phyloP scores from a whole-genome alignment of 1,140 invertebrate species.

The Tribolium madens region DNA sequence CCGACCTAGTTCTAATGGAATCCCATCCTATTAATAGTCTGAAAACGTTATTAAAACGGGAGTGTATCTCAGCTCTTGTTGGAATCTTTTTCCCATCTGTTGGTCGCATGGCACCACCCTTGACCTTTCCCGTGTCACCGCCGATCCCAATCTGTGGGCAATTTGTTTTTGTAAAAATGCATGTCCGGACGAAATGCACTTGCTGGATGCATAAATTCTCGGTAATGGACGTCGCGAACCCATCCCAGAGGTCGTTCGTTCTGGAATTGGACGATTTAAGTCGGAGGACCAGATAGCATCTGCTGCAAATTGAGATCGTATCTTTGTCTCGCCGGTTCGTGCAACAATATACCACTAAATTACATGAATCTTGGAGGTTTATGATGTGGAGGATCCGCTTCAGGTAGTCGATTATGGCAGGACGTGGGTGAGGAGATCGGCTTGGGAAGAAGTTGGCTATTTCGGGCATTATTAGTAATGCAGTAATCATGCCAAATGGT shows the following conservation, averaged over 20 bases:
- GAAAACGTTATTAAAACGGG: not conserved
- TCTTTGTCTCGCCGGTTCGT: constrained; percentile 27
- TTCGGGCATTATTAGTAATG: constrained; percentile 48
- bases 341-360: constrained; percentile 4
- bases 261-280: constrained; percentile 39
- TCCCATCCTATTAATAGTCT: not conserved
- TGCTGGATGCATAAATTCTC: constrained; percentile 30
- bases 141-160: constrained; percentile 8
- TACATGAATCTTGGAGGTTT: constrained; percentile 5
- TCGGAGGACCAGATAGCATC: constrained; percentile 27
- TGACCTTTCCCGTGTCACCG: constrained; percentile 18
- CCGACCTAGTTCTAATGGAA: not conserved
- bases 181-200: constrained; percentile 30
- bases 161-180: constrained; percentile 33
- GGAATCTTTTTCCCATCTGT: not conserved
- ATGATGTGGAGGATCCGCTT: not conserved
- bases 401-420: constrained; percentile 18
- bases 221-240: constrained; percentile 24
- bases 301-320: constrained; percentile 36
- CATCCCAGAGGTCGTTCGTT: constrained; percentile 12
- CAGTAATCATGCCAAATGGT: constrained; percentile 44
- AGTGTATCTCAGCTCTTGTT: not conserved
- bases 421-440: not conserved
- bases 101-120: not conserved
- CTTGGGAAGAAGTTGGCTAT: constrained; percentile 33